Base-by-base conservation (phyloP, 2,888 invertebrate genomes). In the Orchestes rusci region DNA sequence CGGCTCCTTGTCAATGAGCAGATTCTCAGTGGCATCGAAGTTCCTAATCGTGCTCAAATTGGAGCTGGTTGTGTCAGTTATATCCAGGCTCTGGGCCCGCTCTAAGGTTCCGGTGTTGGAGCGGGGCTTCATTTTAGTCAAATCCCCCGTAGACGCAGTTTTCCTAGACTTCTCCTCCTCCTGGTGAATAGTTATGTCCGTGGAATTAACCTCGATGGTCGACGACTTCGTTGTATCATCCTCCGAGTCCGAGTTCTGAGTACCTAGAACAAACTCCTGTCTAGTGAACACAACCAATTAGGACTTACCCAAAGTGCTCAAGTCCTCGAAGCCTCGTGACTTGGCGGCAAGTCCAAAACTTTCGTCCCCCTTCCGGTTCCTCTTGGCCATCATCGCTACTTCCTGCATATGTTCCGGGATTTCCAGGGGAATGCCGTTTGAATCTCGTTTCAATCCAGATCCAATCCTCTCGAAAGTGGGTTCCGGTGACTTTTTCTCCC, bases 21-120 rank as follows among this genome's bases (percentile, higher is more conserved):
- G 53, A 51, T 64, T 65, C 33, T 69, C 69, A 20, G 33, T 45
- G 16, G 47, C 53, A 27, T 34, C 48, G 44, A 33, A 45, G 16
- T 44, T 51, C 45, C 48, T 36, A 16, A 45, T 56, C 27, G 54
- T 55, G 4, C 43, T 46, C 13, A 47, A 29, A 19, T 34, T 38
- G 2, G 51, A 38, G 4, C 50, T 46, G 15, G 49, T 38, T 5
- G 51, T 69, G 0, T 72, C 63, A 1, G 81, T 80, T 64, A 85
- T 81, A 53, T 88, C 88, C 31, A 88, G 69, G 57, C 87, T 87
- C 61, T 87, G 85, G 1, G 88, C 86, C 51, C 87, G 72, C 67
- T 88, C 87, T 41, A 83, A 64, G 7, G 79, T 80, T 2, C 80
- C 78, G 2, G 58, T 60, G 41, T 61, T 66, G 7, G 56, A 59